Evolutionary conservation across 2,797 vertebrate genomes (phyloP).

Genomic region (Lepidocolaptes lacrymiger): DNA sequence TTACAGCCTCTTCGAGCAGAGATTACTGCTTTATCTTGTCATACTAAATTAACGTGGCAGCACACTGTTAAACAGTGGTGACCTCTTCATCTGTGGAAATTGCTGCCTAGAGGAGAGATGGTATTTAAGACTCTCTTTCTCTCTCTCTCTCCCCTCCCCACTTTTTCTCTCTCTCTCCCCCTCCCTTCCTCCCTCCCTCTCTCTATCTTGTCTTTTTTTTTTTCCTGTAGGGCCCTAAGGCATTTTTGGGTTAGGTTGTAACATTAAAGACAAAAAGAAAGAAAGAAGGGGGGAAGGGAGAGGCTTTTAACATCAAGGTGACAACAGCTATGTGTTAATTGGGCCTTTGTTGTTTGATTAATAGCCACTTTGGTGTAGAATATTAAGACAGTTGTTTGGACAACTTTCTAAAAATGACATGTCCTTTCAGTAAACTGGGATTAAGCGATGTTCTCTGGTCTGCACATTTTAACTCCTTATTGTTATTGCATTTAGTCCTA

Average conservation of each 20-base stretch:
- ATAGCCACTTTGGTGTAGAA: constrained; percentile 62
- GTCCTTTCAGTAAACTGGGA: constrained; percentile 47
- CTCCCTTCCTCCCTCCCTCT: background rate
- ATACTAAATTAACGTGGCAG: constrained; percentile 91
- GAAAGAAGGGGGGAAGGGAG: constrained; percentile 39
- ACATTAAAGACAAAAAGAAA: constrained; percentile 58
- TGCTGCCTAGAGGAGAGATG: constrained; percentile 77
- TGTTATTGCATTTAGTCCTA: background rate
- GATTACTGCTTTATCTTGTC: constrained; percentile 99
- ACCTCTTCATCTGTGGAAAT: constrained; percentile 91
- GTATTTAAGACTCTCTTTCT: constrained; percentile 68
- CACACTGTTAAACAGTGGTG: constrained; percentile 85
- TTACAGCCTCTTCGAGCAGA: constrained; percentile 81
- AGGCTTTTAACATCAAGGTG: constrained; percentile 74
- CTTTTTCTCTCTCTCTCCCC: background rate
- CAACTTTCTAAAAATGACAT: constrained; percentile 57
- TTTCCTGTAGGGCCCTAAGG: constrained; percentile 8
- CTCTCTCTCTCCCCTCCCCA: background rate
- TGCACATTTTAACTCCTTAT: constrained; percentile 55
- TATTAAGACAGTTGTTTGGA: constrained; percentile 65
- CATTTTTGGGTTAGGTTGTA: constrained; percentile 64
- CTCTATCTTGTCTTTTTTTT: background rate
- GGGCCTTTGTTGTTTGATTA: constrained; percentile 78
- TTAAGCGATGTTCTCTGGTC: constrained; percentile 16
- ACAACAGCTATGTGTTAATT: constrained; percentile 76